Evolutionary conservation across 1,140 invertebrate genomes (phyloP).

Genomic region (Magallana gigas): DNA sequence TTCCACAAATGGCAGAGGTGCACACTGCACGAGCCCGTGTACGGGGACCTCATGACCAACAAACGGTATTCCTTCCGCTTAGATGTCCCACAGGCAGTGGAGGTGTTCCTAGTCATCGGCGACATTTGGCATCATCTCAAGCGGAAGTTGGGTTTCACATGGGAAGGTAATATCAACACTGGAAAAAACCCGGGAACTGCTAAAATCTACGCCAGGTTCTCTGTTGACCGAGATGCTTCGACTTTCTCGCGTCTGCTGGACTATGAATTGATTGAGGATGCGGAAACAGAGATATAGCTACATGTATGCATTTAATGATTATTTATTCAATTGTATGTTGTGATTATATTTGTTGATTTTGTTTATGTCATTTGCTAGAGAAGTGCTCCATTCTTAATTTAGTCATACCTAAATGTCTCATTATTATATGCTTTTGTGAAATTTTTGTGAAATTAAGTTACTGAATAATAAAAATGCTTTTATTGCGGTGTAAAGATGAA

Average conservation of each 20-base stretch:
- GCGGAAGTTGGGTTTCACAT: constrained; percentile 71
- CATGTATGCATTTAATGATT: background rate
- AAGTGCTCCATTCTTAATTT: background rate
- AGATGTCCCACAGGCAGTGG: constrained; percentile 74
- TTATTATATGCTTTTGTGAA: background rate
- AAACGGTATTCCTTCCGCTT: constrained; percentile 73
- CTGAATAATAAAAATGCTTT: too few species aligned
- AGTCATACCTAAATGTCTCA: constrained; percentile 10
- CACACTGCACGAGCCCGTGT: constrained; percentile 76
- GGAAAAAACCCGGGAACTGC: constrained; percentile 61
- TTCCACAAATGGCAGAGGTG: constrained; percentile 76
- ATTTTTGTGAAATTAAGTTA: too few species aligned
- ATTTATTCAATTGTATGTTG: background rate
- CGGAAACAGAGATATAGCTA: constrained; percentile 71
- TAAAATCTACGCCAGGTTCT: constrained; percentile 72
- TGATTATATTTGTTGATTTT: constrained; percentile 17
- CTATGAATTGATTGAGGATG: constrained; percentile 73
- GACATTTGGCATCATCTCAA: constrained; percentile 75
- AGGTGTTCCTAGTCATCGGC: constrained; percentile 74
- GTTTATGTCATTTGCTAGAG: background rate
- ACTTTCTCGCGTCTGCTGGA: constrained; percentile 73
- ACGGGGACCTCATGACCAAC: constrained; percentile 74
- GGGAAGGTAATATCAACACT: constrained; percentile 75
- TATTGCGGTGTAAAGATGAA: too few species aligned
- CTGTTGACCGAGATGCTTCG: constrained; percentile 67